phyloP scores from a whole-genome alignment of 2,888 invertebrate species.

The Carabus problematicus region DNA sequence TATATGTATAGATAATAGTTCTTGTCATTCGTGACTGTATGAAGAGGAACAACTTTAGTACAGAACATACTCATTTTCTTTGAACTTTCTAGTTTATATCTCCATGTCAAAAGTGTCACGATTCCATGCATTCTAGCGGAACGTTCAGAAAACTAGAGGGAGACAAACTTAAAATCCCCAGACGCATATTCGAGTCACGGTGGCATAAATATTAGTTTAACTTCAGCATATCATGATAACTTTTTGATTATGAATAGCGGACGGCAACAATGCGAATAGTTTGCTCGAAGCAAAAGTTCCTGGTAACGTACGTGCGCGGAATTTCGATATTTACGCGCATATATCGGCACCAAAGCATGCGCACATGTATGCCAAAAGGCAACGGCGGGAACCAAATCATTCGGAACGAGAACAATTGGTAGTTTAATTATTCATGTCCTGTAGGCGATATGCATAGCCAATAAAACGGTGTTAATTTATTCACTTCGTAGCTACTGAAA shows the following conservation, averaged over 20 bases:
- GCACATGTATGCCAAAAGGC: neutral
- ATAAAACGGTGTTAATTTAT: constrained; percentile 38
- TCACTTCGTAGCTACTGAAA: constrained; percentile 23
- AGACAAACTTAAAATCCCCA: constrained; percentile 33
- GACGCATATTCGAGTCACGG: constrained; percentile 33
- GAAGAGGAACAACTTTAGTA: no score
- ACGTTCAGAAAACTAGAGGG: constrained; percentile 2
- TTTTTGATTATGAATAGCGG: constrained; percentile 41
- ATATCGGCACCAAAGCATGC: neutral
- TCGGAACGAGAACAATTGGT: constrained; percentile 34
- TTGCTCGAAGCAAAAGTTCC: constrained; percentile 30
- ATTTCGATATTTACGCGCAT: neutral
- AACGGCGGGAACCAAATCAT: constrained; percentile 7
- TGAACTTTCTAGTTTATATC: neutral
- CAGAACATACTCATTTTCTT: neutral
- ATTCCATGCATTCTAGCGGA: neutral
- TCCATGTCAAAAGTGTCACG: neutral
- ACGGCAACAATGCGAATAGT: constrained; percentile 39
- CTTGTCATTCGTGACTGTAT: no score
- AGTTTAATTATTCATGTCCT: constrained; percentile 36
- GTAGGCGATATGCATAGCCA: constrained; percentile 37
- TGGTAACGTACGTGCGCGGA: constrained; percentile 11
- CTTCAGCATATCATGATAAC: constrained; percentile 42
- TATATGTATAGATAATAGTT: no score
- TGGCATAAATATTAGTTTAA: constrained; percentile 39